Conservation (phyloP, 2,113 vertebrate species). For the Taxidea taxus region DNA sequence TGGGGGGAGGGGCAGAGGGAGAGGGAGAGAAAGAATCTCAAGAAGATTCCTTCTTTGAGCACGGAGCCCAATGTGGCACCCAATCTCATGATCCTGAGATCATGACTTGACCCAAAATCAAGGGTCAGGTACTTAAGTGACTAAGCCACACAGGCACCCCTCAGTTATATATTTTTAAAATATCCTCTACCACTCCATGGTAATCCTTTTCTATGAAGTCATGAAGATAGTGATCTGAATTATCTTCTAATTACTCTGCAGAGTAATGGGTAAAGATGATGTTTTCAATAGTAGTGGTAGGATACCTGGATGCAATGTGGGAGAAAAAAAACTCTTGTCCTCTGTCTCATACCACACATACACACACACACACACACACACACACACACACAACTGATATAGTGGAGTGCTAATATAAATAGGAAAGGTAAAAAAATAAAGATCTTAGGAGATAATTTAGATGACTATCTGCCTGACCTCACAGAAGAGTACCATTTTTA, state of each 20-base stretch:
- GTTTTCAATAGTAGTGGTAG: background rate
- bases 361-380: too few relatives aligned
- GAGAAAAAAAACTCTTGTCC: background rate
- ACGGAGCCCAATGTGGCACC: background rate
- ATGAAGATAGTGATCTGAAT: background rate
- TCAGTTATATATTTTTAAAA: background rate
- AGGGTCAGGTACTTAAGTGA: background rate
- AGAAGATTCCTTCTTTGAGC: background rate
- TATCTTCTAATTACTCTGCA: background rate
- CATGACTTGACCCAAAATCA: background rate
- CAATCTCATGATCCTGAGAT: background rate
- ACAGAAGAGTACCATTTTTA: background rate
- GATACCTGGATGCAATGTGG: background rate
- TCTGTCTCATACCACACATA: background rate
- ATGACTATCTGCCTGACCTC: background rate
- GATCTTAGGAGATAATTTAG: background rate
- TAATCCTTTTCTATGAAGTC: background rate
- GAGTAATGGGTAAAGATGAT: background rate
- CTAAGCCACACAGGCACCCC: background rate
- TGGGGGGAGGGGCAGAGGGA: background rate
- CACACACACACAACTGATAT: background rate
- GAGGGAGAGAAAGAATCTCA: background rate
- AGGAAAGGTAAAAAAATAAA: background rate
- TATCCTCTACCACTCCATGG: background rate
- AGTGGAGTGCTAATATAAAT: background rate